These are phyloP conservation scores for Meandrusa payeni DNA, from an alignment of 2,888 invertebrate genomes.

Conservation along the genomic window DNA sequence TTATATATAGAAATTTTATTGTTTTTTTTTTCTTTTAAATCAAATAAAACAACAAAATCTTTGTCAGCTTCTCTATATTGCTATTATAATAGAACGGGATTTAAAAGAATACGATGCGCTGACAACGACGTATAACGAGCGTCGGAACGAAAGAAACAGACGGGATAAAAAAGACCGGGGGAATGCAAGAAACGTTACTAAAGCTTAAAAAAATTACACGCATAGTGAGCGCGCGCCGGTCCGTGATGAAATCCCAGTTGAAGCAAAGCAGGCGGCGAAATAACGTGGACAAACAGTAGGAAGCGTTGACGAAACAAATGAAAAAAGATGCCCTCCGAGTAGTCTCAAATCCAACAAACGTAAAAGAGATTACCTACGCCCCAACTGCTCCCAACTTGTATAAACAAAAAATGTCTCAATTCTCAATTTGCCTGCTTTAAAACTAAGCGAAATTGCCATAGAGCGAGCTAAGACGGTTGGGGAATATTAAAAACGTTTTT, in stretches of 20 bases:
- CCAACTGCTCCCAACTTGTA: constrained; percentile 75
- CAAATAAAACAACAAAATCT: no score
- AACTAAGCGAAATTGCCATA: constrained; percentile 70
- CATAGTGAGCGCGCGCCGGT: constrained; percentile 58
- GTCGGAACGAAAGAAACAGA: constrained; percentile 47
- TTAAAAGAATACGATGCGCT: constrained; percentile 31
- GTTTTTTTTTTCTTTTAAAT: no score
- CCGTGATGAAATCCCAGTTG: constrained; percentile 51
- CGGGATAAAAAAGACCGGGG: constrained; percentile 37
- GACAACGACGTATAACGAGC: constrained; percentile 45
- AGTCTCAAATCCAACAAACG: constrained; percentile 74
- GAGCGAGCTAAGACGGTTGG: constrained; percentile 61
- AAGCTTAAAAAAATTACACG: constrained; percentile 69
- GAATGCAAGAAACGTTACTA: constrained; percentile 44
- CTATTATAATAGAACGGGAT: constrained; percentile 27
- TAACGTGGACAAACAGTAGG: constrained; percentile 61
- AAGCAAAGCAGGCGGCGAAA: constrained; percentile 44
- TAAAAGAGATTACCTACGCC: constrained; percentile 77
- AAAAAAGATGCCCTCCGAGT: constrained; percentile 56
- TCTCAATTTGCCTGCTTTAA: constrained; percentile 68
- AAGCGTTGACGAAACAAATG: constrained; percentile 64
- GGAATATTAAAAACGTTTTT: constrained; percentile 78
- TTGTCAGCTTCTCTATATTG: no score
- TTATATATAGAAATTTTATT: no score
- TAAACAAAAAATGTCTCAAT: constrained; percentile 62